Base-by-base conservation (phyloP, 1,140 invertebrate species). In the Drosophila carrolli region DNA sequence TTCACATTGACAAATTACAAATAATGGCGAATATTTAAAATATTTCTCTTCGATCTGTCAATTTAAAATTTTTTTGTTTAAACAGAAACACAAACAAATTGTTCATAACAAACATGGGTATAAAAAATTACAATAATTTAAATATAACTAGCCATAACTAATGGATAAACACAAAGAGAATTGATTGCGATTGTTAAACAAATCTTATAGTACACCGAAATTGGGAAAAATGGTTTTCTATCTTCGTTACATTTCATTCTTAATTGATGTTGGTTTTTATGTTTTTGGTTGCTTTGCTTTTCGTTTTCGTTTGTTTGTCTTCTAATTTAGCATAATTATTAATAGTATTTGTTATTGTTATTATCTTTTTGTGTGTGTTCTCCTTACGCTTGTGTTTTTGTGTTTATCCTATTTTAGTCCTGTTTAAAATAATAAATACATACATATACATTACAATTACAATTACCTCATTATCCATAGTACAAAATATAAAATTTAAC, bases 401-500 rank as follows among this genome's bases (percentile, higher is more conserved):
- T 84, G 61, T 81, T 83, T 75, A 84, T 65, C 74, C 67, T 88
- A 61, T 66, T 79, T 82, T 86, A 76, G 60, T 76, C 80, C 50
- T 81, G 44, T 82, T 81, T 84, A 81, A 89, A 89, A 89, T 88
- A 89, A 89, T 89, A 89, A 89, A 90, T 89, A 89, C 85, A 86
- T 86, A 76, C 50, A 85, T 77, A 88, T 79, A 89, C 75, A 86
- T 88, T 86, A 88, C 83, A 76, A 70, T 84, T 84, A 84, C 76
- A 89, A 88, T 85, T 88, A 88, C 84, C 89, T 77, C 77, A 89
- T 88, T 85, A 88, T 89, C 83, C 73, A 89, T 88, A 89, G 84
- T 89, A 89, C 81, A 89, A 90, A 89, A 89, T 89, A 83, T 89
- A 89, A 90, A 89, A 89, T 89, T 89, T 90, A 90, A 89, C 84